Base-by-base conservation (phyloP, 2,797 vertebrate species). In the Takifugu rubripes region DNA sequence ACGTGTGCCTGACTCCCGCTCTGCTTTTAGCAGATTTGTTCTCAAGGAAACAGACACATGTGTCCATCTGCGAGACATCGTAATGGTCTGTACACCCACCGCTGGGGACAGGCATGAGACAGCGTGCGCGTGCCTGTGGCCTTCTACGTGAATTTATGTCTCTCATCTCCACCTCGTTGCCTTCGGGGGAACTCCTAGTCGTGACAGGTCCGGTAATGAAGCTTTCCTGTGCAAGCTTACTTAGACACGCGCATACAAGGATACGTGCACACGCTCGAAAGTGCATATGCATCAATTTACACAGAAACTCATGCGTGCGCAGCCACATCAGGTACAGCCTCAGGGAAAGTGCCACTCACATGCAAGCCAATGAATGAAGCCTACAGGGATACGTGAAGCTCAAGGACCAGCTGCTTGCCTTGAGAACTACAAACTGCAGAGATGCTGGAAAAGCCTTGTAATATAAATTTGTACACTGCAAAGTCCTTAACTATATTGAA, bases 141-240 rank as follows among this genome's bases (percentile, higher is more conserved):
- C 79, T 73, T 63, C 74, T 48, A 51, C 54, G 52, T 60, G 79
- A 81, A 73, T 83, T 43, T 65, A 68, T 67, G 71, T 84, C 80
- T 84, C 83, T 84, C 81, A 84, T 87, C 84, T 83, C 79, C 61
- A 78, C 73, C 84, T 68, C 65, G 46, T 64, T 81, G 85, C 84
- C 85, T 87, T 85, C 64, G 50, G 84, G 80, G 82, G 72, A 65
- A 84, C 68, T 78, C 64, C 53, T 56, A 74, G 75, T 70, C 45
- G 73, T 88, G 88, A 89, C 88, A 89, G 82, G 72, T 81, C 77
- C 76, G 84, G 81, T 91, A 90, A 89, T 83, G 84, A 88, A 84
- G 74, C 81, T 74, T 84, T 79, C 73, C 74, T 51, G 64, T 58
- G 71, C 77, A 73, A 70, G 74, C 66, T 65, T 83, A 71, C 78